Base-by-base conservation (phyloP, 2,888 invertebrate species). In the Melitaea athalia region DNA sequence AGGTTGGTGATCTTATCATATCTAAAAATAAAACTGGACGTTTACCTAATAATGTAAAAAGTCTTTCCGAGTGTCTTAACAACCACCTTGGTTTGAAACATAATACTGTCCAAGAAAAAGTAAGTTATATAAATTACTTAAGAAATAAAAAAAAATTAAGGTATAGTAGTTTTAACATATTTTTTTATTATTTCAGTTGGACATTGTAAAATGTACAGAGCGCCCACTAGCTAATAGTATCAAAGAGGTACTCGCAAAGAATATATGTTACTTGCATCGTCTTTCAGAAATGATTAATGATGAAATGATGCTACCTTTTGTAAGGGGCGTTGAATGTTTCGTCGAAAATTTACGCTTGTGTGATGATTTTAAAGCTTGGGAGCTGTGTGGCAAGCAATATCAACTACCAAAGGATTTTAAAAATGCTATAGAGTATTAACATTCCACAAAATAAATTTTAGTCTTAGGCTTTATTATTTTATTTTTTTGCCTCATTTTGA, bases 1-100 rank as follows among this genome's bases (percentile, higher is more conserved):
- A 93, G 94, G 94, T 94, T 79, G 91, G 88, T 52, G 90, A 91
- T 74, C 76, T 92, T 66, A 87, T 93, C 38, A 85, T 93, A 60
- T 84, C 84, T 71, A 89, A 83, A 74, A 92, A 91, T 72, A 93
- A 91, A 79, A 85, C 76, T 69, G 89, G 90, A 33, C 72, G 78
- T 57, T 73, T 92, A 50, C 89, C 91, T 42, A 84, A 77, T 45
- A 83, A 82, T 73, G 88, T 93, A 1, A 92, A 87, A 72, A 78
- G 83, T 70, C 81, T 93, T 65, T 78, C 87, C 66, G 87, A 91
- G 75, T 93, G 93, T 76, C 79, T 93, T 43, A 86, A 85, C 72
- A 74, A 80, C 69, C 92, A 93, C 74, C 85, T 93, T 72, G 92
- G 92, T 24, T 77, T 93, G n/a, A 88, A 88, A 74, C 74, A 77